Evolutionary conservation across 2,797 vertebrate genomes (phyloP), one percentile per base, ranked within the genome.

Genomic region (Eulemur albifrons): DNA sequence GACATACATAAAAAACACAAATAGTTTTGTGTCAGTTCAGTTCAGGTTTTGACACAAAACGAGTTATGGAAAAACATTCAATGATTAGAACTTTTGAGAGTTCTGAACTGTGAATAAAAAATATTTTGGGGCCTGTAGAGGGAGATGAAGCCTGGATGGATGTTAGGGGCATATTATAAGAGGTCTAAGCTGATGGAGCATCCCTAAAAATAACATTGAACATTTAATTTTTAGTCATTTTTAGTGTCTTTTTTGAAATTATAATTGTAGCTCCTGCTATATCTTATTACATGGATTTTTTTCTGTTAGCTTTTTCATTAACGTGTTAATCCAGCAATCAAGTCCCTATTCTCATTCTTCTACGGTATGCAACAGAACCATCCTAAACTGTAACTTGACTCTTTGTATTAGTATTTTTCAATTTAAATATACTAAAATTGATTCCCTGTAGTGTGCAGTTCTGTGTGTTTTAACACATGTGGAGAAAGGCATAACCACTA

Each of bases 181-280:
- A 82, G 32, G 1, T 67, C 30, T 35, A 5, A 63, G 32, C 12
- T 75, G n/a, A 75, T 65, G 5, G 4, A 48, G 11, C 7, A 89
- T 43, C 5, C 54, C 91, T 87, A 93, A 21, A 76, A 72, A 65
- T 59, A 93, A 83, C 45, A 52, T 73, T 50, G 52, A 13, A 43
- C 6, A 38, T 48, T 86, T 35, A 35, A 70, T 27, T 83, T 76
- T 80, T 75, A 63, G 10, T 80, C 23, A 88, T 79, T 92, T 92
- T 85, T 30, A 69, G 67, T 63, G 76, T 57, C 63, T 95, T 91
- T 84, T 82, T 70, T 84, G 9, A 92, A 90, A 76, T 77, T 54
- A 80, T 75, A 86, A 63, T 88, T 94, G 52, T 88, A 75, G 14
- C 95, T 96, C 96, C 61, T 83, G 30, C 14, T 76, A 23, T 63